phyloP scores from a whole-genome alignment of 2,797 vertebrate species.

The Poeciliopsis paucimaculata region DNA sequence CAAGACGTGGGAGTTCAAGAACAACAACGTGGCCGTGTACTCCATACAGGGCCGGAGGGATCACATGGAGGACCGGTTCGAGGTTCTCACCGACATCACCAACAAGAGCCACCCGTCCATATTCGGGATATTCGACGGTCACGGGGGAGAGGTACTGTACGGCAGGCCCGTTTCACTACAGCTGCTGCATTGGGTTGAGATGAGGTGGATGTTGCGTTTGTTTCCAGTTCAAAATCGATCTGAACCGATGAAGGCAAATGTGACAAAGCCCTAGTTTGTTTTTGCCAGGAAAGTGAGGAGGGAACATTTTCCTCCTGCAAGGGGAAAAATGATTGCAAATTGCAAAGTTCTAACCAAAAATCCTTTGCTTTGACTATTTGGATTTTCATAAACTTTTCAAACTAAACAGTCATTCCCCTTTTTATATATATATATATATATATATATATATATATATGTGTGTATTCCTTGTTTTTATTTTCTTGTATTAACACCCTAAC shows the following conservation, averaged over 20 bases:
- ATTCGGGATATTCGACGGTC: conserved; percentile 97
- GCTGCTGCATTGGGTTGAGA: conserved; percentile 1
- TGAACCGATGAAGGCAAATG: background rate
- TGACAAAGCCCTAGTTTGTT: background rate
- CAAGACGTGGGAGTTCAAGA: conserved; percentile 99
- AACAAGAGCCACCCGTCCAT: conserved; percentile 98
- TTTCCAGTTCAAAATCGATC: conserved; percentile 13
- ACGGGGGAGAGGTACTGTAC: conserved; percentile 93
- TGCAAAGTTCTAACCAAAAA: background rate
- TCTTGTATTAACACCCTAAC: conserved; percentile 33
- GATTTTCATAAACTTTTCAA: conserved; percentile 8
- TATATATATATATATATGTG: too few relatives aligned
- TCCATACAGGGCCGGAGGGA: conserved; percentile 98
- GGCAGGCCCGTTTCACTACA: conserved; percentile 1
- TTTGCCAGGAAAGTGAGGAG: background rate
- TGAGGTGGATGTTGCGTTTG: background rate
- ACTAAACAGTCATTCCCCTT: conserved; percentile 16
- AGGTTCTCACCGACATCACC: conserved; percentile 92
- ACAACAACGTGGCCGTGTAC: conserved; percentile 95
- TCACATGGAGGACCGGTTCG: conserved; percentile 99
- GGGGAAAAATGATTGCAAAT: background rate
- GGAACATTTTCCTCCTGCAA: background rate
- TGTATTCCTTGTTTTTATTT: background rate
- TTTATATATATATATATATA: too few relatives aligned
- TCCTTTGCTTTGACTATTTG: background rate